Evolutionary conservation across 2,888 invertebrate genomes (phyloP).

Genomic region (Drosophila mimetica): DNA sequence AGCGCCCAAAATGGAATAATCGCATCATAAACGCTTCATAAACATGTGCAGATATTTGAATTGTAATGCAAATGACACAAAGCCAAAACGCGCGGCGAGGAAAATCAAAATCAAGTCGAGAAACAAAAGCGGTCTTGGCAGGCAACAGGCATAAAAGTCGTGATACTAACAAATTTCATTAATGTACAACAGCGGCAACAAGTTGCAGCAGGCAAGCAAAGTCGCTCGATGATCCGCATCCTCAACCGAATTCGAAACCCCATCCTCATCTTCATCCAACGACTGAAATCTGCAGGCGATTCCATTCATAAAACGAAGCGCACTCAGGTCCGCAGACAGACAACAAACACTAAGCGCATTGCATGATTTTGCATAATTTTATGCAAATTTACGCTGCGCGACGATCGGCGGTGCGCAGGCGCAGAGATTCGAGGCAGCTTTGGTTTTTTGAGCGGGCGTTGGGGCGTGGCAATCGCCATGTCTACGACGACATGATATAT

Average conservation of each 20-base stretch:
- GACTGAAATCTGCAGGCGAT: constrained; percentile 47
- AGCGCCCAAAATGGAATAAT: constrained; percentile 28
- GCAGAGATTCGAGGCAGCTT: constrained; percentile 31
- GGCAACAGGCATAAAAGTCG: constrained; percentile 80
- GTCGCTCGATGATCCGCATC: constrained; percentile 38
- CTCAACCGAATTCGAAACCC: constrained; percentile 3
- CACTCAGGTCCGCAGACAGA: constrained; percentile 54
- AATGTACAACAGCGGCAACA: constrained; percentile 81
- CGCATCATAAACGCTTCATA: constrained; percentile 32
- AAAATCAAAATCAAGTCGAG: constrained; percentile 46
- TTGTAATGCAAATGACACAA: constrained; percentile 58
- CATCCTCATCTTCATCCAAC: constrained; percentile 20
- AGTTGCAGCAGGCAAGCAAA: constrained; percentile 70
- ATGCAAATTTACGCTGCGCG: constrained; percentile 68
- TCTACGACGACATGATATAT: constrained; percentile 72
- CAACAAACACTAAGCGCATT: constrained; percentile 76
- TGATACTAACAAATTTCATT: constrained; percentile 82
- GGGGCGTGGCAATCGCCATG: constrained; percentile 68
- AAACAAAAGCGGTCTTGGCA: constrained; percentile 69
- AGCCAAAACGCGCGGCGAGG: constrained; percentile 11
- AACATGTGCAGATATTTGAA: constrained; percentile 66
- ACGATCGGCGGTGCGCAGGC: constrained; percentile 39
- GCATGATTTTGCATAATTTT: constrained; percentile 80
- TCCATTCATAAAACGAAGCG: constrained; percentile 75
- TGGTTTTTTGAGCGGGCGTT: constrained; percentile 32